phyloP scores from a whole-genome alignment of 2,113 vertebrate genomes.

The Lucifuga dentata region DNA sequence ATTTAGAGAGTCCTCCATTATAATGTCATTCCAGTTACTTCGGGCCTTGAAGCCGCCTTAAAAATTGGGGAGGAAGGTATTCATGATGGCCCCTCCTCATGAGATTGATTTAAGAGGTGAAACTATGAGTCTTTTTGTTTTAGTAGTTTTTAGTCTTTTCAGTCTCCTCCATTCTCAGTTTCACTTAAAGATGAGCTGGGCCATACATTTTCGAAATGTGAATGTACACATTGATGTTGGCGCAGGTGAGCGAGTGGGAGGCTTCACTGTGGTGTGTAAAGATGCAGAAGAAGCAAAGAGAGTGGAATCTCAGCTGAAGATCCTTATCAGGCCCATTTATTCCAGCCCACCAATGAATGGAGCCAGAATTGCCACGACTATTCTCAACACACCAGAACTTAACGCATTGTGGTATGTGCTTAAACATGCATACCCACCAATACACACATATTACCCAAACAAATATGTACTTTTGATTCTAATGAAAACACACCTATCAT shows the following conservation, averaged over 20 bases:
- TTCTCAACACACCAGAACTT: conserved; percentile 92
- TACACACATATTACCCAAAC: neutral
- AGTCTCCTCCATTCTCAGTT: too few species aligned
- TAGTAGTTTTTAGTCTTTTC: too few species aligned
- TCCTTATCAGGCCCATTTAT: conserved; percentile 97
- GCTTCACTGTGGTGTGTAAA: conserved; percentile 92
- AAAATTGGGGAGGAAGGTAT: too few species aligned
- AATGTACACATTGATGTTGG: neutral
- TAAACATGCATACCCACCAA: too few species aligned
- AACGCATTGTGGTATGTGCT: conserved; percentile 90
- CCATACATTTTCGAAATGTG: too few species aligned
- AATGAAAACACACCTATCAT: neutral
- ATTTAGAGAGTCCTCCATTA: too few species aligned
- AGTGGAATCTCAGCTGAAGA: conserved; percentile 97
- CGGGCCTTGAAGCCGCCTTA: too few species aligned
- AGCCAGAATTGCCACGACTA: conserved; percentile 91
- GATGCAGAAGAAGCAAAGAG: conserved; percentile 93
- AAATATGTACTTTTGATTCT: neutral
- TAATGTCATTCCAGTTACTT: too few species aligned
- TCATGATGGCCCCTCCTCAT: too few species aligned
- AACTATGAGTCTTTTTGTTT: too few species aligned
- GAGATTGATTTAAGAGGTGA: too few species aligned
- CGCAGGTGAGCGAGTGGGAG: conserved; percentile 96
- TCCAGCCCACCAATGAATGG: conserved; percentile 97
- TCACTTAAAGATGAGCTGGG: too few species aligned